Evolutionary conservation across 2,113 vertebrate species (phyloP).

Genomic region (Chiloscyllium plagiosum): DNA sequence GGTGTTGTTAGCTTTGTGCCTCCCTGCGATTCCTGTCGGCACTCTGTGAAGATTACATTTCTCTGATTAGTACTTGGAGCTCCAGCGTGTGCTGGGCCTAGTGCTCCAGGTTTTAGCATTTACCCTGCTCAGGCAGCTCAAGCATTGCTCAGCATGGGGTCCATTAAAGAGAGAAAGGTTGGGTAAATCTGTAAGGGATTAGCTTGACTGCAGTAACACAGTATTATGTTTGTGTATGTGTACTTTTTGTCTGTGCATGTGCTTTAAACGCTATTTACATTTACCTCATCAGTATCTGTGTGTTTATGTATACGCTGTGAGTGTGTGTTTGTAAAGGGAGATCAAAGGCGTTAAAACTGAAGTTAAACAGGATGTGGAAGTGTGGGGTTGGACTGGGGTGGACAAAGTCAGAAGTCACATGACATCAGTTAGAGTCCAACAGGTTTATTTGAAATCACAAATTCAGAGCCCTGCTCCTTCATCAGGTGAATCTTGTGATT

Average conservation of each 20-base stretch:
- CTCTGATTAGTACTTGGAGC: constrained; percentile 51
- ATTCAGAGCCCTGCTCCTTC: no score
- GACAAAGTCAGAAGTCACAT: no score
- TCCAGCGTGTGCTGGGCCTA: constrained; percentile 48
- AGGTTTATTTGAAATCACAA: no score
- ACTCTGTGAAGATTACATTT: constrained; percentile 45
- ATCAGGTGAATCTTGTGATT: no score
- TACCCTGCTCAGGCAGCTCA: constrained; percentile 58
- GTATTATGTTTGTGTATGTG: background rate
- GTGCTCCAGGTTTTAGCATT: constrained; percentile 61
- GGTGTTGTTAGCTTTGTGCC: background rate
- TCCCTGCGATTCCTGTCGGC: constrained; percentile 42
- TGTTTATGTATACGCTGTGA: background rate
- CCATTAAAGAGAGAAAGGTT: constrained; percentile 57
- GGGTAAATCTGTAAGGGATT: no score
- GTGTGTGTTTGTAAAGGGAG: background rate
- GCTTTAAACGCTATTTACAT: background rate
- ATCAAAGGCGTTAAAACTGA: no score
- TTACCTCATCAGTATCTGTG: background rate
- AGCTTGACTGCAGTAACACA: no score
- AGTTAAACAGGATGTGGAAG: no score
- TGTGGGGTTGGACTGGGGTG: no score
- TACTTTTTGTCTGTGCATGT: background rate
- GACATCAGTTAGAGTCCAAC: no score
- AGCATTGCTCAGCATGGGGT: constrained; percentile 55